A percentile compares a stretch with the other conserved stretches of the same genome.
phyloP scores from a whole-genome alignment of 2,888 invertebrate genomes.

The Scaptomyza polygonia region DNA sequence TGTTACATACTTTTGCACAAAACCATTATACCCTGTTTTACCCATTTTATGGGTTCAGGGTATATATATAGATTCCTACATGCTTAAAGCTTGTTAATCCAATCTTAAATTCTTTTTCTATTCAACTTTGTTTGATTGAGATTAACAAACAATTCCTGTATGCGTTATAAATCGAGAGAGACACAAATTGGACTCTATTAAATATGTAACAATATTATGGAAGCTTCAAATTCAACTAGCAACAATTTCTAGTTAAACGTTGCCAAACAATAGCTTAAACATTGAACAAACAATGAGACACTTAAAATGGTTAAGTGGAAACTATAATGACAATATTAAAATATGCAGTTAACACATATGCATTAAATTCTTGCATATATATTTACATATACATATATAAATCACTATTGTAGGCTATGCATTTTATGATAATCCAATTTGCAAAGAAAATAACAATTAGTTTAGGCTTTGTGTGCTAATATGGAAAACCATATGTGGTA shows the following conservation, averaged over 20 bases:
- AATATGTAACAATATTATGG: constrained; percentile 44
- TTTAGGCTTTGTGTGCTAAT: constrained; percentile 60
- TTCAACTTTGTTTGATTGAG: constrained; percentile 25
- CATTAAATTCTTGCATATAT: constrained; percentile 2
- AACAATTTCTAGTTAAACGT: constrained; percentile 29
- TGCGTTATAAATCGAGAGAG: neutral
- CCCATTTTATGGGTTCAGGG: too few relatives aligned
- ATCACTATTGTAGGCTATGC: too few relatives aligned
- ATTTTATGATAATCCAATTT: constrained; percentile 73
- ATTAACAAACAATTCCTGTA: constrained; percentile 16
- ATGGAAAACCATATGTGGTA: constrained; percentile 61
- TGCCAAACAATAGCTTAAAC: constrained; percentile 6
- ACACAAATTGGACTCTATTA: neutral
- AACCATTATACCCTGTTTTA: too few relatives aligned
- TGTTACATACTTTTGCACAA: too few relatives aligned
- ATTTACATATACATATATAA: too few relatives aligned
- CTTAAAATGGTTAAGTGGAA: constrained; percentile 27
- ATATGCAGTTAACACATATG: constrained; percentile 17
- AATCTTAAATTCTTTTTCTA: neutral
- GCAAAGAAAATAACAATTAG: constrained; percentile 76
- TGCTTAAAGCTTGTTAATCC: too few relatives aligned
- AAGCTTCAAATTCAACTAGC: constrained; percentile 16
- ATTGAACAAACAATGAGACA: constrained; percentile 29
- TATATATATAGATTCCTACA: too few relatives aligned
- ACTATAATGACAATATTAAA: constrained; percentile 43